Conservation (phyloP, 2,797 vertebrate genomes). For the Sebastes steindachneri region DNA sequence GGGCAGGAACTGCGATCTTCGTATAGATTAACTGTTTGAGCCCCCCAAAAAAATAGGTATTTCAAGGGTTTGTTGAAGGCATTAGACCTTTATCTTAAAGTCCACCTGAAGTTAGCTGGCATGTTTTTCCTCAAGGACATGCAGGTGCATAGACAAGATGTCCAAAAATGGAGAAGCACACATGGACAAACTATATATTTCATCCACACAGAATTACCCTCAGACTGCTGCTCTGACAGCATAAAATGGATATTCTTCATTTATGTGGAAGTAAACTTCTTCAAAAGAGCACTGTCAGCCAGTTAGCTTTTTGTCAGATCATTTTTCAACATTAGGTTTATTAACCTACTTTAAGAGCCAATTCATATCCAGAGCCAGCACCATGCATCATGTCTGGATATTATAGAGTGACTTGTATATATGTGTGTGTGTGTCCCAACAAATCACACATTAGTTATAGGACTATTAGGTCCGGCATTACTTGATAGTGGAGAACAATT, state of each 20-base stretch:
- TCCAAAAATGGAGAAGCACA: background rate
- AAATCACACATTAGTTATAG: background rate
- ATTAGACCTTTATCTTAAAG: conserved; percentile 3
- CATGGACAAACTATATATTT: background rate
- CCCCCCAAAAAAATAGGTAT: background rate
- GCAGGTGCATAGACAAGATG: background rate
- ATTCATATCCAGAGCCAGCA: conserved; percentile 11
- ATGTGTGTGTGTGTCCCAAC: background rate
- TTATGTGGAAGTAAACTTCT: conserved; percentile 36
- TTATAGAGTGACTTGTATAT: background rate
- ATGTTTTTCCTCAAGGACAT: background rate
- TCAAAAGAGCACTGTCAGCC: conserved; percentile 38
- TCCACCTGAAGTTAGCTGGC: background rate
- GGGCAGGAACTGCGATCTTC: conserved; percentile 7
- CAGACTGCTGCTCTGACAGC: conserved; percentile 4
- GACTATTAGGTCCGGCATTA: background rate
- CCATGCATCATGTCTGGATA: conserved; percentile 13
- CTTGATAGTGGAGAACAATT: background rate
- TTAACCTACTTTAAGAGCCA: conserved; percentile 37
- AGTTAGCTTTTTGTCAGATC: conserved; percentile 44
- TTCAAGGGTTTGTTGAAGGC: background rate
- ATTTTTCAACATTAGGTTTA: conserved; percentile 52
- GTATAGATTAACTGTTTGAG: conserved; percentile 4
- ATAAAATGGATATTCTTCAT: conserved; percentile 40
- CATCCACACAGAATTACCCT: background rate